Percentiles rank a stretch among this genome's conserved stretches.
Evolutionary conservation across 2,797 vertebrate species (phyloP).

Genomic region (Glyptemys insculpta): DNA sequence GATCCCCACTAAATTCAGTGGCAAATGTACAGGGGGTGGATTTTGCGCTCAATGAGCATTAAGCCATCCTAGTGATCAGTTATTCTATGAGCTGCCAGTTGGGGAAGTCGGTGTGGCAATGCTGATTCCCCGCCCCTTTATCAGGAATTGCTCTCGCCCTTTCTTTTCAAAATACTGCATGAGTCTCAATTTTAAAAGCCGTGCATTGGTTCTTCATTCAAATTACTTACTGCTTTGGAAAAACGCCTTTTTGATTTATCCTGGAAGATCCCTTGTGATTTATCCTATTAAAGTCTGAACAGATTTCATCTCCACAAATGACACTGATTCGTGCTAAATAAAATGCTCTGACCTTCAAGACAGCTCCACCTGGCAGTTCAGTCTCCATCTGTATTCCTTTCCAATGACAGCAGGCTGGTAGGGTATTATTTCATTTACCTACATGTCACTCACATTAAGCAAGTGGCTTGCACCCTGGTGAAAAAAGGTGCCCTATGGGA

Average conservation of each 20-base stretch:
- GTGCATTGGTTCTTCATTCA: constrained; percentile 20
- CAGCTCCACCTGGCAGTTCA: constrained; percentile 65
- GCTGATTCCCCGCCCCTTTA: background rate
- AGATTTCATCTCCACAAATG: constrained; percentile 76
- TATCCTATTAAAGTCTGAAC: constrained; percentile 67
- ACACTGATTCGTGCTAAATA: constrained; percentile 76
- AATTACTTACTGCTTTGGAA: constrained; percentile 17
- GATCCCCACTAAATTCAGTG: constrained; percentile 6
- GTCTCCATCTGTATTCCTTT: constrained; percentile 72
- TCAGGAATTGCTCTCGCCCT: constrained; percentile 11
- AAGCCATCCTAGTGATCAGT: background rate
- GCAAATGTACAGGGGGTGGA: background rate
- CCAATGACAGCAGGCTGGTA: constrained; percentile 63
- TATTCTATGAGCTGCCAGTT: constrained; percentile 32
- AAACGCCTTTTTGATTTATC: constrained; percentile 63
- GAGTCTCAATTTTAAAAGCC: constrained; percentile 17
- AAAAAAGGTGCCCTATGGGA: constrained; percentile 61
- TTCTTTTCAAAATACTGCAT: constrained; percentile 14
- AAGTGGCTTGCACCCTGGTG: constrained; percentile 57
- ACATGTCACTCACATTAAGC: constrained; percentile 73
- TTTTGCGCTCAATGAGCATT: constrained; percentile 17
- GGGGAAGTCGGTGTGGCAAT: constrained; percentile 9
- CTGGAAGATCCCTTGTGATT: constrained; percentile 68
- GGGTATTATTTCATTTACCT: constrained; percentile 75
- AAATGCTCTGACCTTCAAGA: constrained; percentile 76